A percentile compares a stretch with the other conserved stretches of the same genome.
phyloP scores from a whole-genome alignment of 1,140 invertebrate genomes.

The Drosophila simulans region DNA sequence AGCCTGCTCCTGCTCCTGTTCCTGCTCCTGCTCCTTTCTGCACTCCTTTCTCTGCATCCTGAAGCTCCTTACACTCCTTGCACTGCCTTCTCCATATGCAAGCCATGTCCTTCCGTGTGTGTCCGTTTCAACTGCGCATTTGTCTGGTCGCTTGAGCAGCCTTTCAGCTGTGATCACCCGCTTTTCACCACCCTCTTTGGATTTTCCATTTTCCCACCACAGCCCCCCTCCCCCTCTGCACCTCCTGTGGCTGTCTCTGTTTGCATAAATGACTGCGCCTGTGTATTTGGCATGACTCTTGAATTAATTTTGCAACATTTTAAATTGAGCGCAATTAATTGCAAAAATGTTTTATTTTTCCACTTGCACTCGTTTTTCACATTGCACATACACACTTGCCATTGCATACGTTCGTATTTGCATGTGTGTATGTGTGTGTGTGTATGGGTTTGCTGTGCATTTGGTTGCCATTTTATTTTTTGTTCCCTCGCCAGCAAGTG shows the following conservation, averaged over 20 bases:
- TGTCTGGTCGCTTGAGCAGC: slow-evolving; percentile 79
- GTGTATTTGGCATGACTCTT: slow-evolving; percentile 83
- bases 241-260: slow-evolving; percentile 41
- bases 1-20: slow-evolving; percentile 7
- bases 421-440: slow-evolving; percentile 20
- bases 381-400: slow-evolving; percentile 15
- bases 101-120: slow-evolving; percentile 43
- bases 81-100: slow-evolving; percentile 17
- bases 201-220: slow-evolving; percentile 12
- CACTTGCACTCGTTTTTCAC: slow-evolving; percentile 75
- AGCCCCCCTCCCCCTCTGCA: too few relatives aligned
- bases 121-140: slow-evolving; percentile 74
- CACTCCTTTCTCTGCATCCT: slow-evolving; percentile 7
- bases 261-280: slow-evolving; percentile 83
- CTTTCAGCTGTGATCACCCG: slow-evolving; percentile 65
- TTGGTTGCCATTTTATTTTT: slow-evolving; percentile 49
- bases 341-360: slow-evolving; percentile 83
- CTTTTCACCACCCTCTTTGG: slow-evolving; percentile 7
- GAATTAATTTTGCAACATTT: slow-evolving; percentile 85
- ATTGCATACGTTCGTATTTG: slow-evolving; percentile 18
- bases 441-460: slow-evolving; percentile 72
- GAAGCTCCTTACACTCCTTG: slow-evolving; percentile 28
- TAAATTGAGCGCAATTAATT: slow-evolving; percentile 85
- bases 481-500: slow-evolving; percentile 70
- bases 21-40: too few relatives aligned